phyloP scores from a whole-genome alignment of 2,797 vertebrate genomes.

The Todus mexicanus region DNA sequence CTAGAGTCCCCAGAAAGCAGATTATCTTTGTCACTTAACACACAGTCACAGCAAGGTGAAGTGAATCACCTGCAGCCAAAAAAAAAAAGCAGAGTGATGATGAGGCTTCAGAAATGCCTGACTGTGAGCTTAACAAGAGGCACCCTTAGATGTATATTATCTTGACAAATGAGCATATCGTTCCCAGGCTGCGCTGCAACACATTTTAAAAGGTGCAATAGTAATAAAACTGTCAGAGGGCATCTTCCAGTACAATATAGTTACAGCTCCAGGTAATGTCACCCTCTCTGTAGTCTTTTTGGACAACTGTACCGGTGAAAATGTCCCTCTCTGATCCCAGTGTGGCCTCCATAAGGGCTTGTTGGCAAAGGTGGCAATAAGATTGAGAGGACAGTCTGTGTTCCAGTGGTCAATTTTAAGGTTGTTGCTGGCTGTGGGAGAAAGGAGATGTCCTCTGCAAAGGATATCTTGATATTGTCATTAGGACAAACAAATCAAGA shows the following conservation, averaged over 20 bases:
- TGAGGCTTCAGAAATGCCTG: neutral
- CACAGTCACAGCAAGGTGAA: neutral
- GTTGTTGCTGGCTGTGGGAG: neutral
- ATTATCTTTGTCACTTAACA: neutral
- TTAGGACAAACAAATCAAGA: neutral
- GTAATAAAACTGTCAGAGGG: neutral
- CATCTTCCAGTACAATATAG: neutral
- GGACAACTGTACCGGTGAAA: neutral
- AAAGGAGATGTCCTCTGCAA: neutral
- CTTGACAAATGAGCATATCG: neutral
- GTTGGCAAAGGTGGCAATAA: neutral
- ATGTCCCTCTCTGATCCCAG: neutral
- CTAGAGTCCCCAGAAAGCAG: neutral
- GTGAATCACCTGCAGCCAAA: neutral
- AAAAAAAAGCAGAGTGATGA: neutral
- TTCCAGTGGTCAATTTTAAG: neutral
- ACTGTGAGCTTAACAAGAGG: neutral
- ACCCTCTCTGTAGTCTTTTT: neutral
- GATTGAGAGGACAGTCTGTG: neutral
- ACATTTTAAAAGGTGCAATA: neutral
- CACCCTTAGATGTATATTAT: neutral
- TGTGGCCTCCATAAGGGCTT: neutral
- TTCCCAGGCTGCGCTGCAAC: neutral
- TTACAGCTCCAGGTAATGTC: neutral
- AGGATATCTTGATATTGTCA: neutral